phyloP scores from a whole-genome alignment of 2,797 vertebrate species.

The Enteromius radiatus region DNA sequence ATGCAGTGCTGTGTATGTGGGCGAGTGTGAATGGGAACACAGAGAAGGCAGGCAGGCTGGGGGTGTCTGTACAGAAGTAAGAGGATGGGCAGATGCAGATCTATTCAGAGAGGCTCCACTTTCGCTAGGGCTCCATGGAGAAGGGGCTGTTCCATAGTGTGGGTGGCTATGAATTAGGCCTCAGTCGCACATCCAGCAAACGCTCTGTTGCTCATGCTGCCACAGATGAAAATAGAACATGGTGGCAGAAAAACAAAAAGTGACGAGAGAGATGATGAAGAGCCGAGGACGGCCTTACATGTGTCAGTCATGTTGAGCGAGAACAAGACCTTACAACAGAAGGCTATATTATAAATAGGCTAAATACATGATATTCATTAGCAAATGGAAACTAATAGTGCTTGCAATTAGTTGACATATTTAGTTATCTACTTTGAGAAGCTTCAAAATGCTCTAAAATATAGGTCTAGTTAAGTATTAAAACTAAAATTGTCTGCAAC shows the following conservation, averaged over 20 bases:
- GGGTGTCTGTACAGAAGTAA: slow-evolving; percentile 47
- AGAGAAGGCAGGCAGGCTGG: slow-evolving; percentile 47
- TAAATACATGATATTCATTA: background rate
- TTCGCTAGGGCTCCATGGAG: slow-evolving; percentile 51
- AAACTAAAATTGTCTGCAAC: background rate
- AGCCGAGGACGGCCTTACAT: slow-evolving; percentile 22
- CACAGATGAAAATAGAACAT: slow-evolving; percentile 56
- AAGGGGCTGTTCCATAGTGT: slow-evolving; percentile 62
- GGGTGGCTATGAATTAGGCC: slow-evolving; percentile 59
- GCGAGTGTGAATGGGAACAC: slow-evolving; percentile 54
- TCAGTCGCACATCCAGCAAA: slow-evolving; percentile 56
- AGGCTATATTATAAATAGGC: background rate
- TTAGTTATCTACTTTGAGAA: background rate
- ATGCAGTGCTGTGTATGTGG: slow-evolving; percentile 54
- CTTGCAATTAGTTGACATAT: background rate
- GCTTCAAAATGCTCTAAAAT: background rate
- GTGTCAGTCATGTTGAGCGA: background rate
- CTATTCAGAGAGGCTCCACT: slow-evolving; percentile 57
- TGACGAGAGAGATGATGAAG: slow-evolving; percentile 44
- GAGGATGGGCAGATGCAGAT: slow-evolving; percentile 52
- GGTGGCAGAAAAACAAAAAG: slow-evolving; percentile 54
- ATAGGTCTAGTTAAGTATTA: background rate
- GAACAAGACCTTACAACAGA: background rate
- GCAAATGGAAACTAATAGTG: background rate
- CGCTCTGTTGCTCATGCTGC: slow-evolving; percentile 55